Evolutionary conservation across 2,113 vertebrate genomes (phyloP).

Genomic region (Tyto alba): DNA sequence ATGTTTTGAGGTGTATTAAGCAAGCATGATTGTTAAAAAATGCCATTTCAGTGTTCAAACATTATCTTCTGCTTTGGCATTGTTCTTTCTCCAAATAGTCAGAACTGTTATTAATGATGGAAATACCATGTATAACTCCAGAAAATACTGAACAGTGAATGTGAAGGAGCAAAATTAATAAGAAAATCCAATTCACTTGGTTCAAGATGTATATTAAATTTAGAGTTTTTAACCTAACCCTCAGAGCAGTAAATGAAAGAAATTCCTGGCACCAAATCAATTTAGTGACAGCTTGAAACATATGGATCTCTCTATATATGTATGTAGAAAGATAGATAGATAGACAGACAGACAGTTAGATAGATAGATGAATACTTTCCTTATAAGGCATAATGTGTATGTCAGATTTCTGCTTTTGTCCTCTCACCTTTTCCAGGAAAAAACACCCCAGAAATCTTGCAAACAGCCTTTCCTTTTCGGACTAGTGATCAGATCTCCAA

Average conservation of each 20-base stretch:
- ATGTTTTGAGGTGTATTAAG: neutral
- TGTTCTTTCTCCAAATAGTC: neutral
- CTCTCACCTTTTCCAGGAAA: conserved; percentile 70
- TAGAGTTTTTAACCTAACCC: neutral
- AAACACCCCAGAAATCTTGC: conserved; percentile 65
- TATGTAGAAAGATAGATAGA: neutral
- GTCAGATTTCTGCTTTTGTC: conserved; percentile 59
- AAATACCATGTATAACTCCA: conserved; percentile 24
- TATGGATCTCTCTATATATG: neutral
- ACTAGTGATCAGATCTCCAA: conserved; percentile 68
- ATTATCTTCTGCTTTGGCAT: neutral
- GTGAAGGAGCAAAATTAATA: neutral
- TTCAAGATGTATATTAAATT: neutral
- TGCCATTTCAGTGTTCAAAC: neutral
- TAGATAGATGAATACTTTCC: conserved; percentile 8
- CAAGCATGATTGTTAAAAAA: conserved; percentile 9
- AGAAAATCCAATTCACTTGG: neutral
- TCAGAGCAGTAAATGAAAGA: conserved; percentile 18
- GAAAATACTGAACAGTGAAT: conserved; percentile 8
- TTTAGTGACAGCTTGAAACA: conserved; percentile 28
- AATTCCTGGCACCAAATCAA: conserved; percentile 14
- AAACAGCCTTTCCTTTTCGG: conserved; percentile 66
- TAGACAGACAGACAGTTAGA: neutral
- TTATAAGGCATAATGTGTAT: conserved; percentile 31
- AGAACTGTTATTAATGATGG: neutral